Percentiles rank a stretch among this genome's conserved stretches.
These are phyloP conservation scores for Catharus fuscescens DNA, from an alignment of 2,113 vertebrate genomes.

Conservation along the genomic window DNA sequence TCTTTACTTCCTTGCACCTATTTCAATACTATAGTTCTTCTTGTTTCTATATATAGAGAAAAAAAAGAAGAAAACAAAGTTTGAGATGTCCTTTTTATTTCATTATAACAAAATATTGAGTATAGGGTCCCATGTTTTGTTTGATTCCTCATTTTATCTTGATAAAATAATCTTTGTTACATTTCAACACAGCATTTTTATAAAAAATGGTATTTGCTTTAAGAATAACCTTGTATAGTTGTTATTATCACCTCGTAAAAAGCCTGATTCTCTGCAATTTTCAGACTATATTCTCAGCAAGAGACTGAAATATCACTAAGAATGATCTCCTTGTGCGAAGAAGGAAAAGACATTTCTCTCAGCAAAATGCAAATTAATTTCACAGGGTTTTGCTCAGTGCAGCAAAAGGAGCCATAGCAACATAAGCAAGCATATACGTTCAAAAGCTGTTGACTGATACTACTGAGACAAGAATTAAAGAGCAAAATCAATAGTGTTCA, in stretches of 20 bases:
- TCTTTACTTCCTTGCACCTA: background rate
- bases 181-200: slow-evolving; percentile 15
- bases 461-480: background rate
- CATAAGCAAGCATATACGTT: background rate
- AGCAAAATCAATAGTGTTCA: background rate
- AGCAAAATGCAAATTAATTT: slow-evolving; percentile 35
- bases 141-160: background rate
- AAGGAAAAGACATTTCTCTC: slow-evolving; percentile 20
- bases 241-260: slow-evolving; percentile 8
- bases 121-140: background rate
- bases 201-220: slow-evolving; percentile 27
- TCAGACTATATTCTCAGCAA: slow-evolving; percentile 42
- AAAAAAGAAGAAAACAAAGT: background rate
- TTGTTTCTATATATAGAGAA: background rate
- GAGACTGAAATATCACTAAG: slow-evolving; percentile 46
- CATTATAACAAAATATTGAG: background rate
- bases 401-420: slow-evolving; percentile 45
- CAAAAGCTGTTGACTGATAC: slow-evolving; percentile 2
- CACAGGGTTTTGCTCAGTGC: slow-evolving; percentile 15
- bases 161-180: background rate
- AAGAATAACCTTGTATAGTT: background rate
- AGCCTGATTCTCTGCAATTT: background rate
- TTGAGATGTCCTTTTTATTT: background rate
- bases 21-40: background rate
- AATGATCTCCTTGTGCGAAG: slow-evolving; percentile 36